phyloP scores from a whole-genome alignment of 2,797 vertebrate genomes.

The Novumbra hubbsi region DNA sequence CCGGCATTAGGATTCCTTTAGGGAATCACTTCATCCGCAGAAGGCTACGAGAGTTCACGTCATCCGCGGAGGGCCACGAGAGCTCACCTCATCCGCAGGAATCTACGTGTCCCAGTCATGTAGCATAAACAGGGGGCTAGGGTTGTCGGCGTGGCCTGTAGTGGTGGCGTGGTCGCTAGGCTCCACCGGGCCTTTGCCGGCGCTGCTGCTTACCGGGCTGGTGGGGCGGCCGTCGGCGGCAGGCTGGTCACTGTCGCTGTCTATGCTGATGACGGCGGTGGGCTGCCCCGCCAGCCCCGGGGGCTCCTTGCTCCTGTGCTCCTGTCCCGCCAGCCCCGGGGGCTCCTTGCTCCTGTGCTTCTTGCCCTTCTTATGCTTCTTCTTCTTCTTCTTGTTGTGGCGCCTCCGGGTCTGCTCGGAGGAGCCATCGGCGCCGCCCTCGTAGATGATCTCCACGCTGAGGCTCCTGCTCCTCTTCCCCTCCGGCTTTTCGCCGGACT shows the following conservation, averaged over 20 bases:
- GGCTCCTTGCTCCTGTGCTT: conserved; percentile 67
- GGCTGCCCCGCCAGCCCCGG: conserved; percentile 48
- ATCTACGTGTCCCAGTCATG: conserved; percentile 32
- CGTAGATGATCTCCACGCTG: conserved; percentile 83
- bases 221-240: conserved; percentile 7
- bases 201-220: conserved; percentile 20
- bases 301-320: conserved; percentile 62
- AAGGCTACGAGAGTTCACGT: conserved; percentile 8
- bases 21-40: neutral
- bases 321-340: no score
- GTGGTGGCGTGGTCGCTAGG: neutral
- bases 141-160: conserved; percentile 27
- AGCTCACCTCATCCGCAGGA: conserved; percentile 1
- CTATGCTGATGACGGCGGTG: conserved; percentile 80
- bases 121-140: conserved; percentile 4
- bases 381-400: conserved; percentile 91
- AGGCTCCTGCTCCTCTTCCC: conserved; percentile 74
- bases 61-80: conserved; percentile 10
- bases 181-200: conserved; percentile 1
- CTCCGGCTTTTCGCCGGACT: conserved; percentile 68
- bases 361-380: conserved; percentile 83
- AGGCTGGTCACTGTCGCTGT: conserved; percentile 62
- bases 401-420: conserved; percentile 68
- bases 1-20: neutral
- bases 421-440: conserved; percentile 77